phyloP scores from a whole-genome alignment of 2,113 vertebrate genomes.

The Penelope pileata region DNA sequence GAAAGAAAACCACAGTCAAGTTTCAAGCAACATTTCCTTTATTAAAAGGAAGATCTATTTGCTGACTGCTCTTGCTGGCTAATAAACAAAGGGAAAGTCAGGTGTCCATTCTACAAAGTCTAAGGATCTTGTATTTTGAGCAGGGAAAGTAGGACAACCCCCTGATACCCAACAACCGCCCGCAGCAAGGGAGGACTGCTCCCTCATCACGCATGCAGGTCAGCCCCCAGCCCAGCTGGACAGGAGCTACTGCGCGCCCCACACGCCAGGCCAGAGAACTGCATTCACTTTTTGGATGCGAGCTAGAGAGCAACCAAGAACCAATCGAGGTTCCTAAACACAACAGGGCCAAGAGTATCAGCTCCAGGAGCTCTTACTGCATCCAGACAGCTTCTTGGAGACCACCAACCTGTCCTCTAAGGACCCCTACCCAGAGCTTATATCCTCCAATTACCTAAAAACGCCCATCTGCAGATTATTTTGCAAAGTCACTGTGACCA shows the following conservation, averaged over 20 bases:
- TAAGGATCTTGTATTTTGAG: neutral
- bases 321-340: constrained; percentile 15
- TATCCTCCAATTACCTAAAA: neutral
- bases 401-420: neutral
- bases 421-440: neutral
- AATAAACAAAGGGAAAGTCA: constrained; percentile 18
- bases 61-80: neutral
- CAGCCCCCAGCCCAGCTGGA: constrained; percentile 41
- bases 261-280: constrained; percentile 21
- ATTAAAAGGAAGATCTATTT: constrained; percentile 24
- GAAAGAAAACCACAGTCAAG: neutral
- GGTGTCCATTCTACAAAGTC: neutral
- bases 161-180: constrained; percentile 1
- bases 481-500: neutral
- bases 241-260: constrained; percentile 36
- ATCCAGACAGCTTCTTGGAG: neutral
- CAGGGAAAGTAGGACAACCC: constrained; percentile 46
- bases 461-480: neutral
- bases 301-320: constrained; percentile 42
- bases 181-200: neutral
- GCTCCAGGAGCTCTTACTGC: neutral
- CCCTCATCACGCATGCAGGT: constrained; percentile 50
- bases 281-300: neutral
- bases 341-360: neutral
- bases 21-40: constrained; percentile 18